Evolutionary conservation across 2,113 vertebrate genomes (phyloP).

Genomic region (Pluvialis apricaria): DNA sequence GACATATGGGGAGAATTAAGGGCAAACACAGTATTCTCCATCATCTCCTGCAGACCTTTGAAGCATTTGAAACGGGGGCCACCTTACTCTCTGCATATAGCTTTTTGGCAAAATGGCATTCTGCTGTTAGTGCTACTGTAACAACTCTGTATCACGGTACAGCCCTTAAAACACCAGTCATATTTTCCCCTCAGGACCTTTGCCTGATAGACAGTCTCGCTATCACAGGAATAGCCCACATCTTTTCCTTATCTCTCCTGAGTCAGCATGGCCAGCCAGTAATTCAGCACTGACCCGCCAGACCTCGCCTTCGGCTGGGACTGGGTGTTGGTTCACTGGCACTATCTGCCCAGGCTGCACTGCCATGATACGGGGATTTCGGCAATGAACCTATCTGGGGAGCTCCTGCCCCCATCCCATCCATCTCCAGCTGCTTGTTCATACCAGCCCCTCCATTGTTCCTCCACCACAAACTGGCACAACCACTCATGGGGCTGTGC

Average conservation of each 20-base stretch:
- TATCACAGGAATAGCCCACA: background rate
- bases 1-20: background rate
- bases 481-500: accelerated
- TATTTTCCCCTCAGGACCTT: background rate
- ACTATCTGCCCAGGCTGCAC: background rate
- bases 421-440: background rate
- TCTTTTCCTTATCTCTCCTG: background rate
- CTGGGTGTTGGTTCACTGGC: background rate
- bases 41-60: background rate
- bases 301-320: background rate
- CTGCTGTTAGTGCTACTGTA: background rate
- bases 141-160: background rate
- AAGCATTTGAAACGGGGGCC: background rate
- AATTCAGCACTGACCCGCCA: background rate
- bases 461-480: too few species aligned
- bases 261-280: background rate
- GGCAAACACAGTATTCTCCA: background rate
- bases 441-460: background rate
- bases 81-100: background rate
- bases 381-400: background rate
- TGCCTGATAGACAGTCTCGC: background rate
- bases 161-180: background rate
- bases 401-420: background rate
- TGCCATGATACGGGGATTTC: accelerated
- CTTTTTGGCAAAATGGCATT: background rate